These are phyloP conservation scores for Cyanistes caeruleus DNA, from an alignment of 2,113 vertebrate species.

Conservation along the genomic window DNA sequence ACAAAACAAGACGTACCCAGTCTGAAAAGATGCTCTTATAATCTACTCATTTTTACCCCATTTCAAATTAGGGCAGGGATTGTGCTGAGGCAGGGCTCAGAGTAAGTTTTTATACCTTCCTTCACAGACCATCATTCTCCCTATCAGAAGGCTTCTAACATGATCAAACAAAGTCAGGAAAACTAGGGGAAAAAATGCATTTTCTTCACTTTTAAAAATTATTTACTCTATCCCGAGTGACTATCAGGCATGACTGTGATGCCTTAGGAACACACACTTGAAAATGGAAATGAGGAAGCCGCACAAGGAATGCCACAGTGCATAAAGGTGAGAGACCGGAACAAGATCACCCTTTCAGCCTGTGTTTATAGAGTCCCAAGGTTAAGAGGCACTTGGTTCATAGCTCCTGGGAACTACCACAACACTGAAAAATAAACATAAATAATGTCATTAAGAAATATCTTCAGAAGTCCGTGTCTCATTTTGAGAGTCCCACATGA, in stretches of 20 bases:
- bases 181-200: accelerated
- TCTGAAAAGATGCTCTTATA: neutral
- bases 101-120: neutral
- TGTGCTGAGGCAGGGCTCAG: neutral
- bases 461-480: constrained; percentile 24
- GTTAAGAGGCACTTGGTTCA: constrained; percentile 54
- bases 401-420: constrained; percentile 45
- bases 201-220: neutral
- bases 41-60: neutral
- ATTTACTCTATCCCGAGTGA: neutral
- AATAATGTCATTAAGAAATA: constrained; percentile 32
- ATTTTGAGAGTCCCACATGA: neutral
- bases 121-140: neutral
- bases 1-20: neutral
- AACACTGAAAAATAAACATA: constrained; percentile 47
- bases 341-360: constrained; percentile 20
- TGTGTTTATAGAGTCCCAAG: constrained; percentile 46
- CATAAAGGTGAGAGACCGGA: neutral
- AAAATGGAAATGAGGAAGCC: neutral
- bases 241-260: neutral
- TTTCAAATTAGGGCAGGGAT: neutral
- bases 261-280: neutral
- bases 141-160: neutral
- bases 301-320: neutral
- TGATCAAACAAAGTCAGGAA: neutral